Conservation (phyloP, 2,888 invertebrate species). For the Tridacna crocea region DNA sequence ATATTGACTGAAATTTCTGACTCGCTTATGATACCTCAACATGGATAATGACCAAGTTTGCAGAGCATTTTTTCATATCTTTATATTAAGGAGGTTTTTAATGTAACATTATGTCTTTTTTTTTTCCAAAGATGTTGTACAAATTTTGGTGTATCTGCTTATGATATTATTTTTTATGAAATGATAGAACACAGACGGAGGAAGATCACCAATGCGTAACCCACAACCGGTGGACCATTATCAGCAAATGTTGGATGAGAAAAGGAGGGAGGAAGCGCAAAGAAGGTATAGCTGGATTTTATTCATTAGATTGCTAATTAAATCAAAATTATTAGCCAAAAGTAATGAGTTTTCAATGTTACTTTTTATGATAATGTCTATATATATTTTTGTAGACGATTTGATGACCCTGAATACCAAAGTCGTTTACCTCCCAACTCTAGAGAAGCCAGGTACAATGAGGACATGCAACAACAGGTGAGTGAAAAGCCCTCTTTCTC, state of each 20-base stretch:
- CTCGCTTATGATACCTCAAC: too few relatives aligned
- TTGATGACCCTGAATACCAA: conserved; percentile 57
- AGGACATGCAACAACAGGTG: conserved; percentile 11
- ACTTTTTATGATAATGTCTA: background rate
- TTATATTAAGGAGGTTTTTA: too few relatives aligned
- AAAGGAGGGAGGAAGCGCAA: conserved; percentile 51
- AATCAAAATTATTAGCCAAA: background rate
- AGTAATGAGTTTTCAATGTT: background rate
- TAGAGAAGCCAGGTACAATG: conserved; percentile 14
- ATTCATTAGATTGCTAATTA: background rate
- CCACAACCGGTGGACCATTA: conserved; percentile 50
- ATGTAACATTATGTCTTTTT: too few relatives aligned
- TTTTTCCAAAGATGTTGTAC: too few relatives aligned
- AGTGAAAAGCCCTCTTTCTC: background rate
- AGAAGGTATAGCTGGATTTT: conserved; percentile 34
- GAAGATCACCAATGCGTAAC: conserved; percentile 44
- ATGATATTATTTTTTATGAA: background rate
- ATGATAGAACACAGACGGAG: conserved; percentile 43
- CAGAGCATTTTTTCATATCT: too few relatives aligned
- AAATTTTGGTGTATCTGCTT: too few relatives aligned
- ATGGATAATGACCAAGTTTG: too few relatives aligned
- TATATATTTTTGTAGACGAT: conserved; percentile 36
- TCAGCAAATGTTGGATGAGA: conserved; percentile 57
- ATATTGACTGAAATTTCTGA: too few relatives aligned
- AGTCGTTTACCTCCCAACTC: conserved; percentile 32